phyloP scores from a whole-genome alignment of 2,797 vertebrate genomes.

The Poeciliopsis infans region DNA sequence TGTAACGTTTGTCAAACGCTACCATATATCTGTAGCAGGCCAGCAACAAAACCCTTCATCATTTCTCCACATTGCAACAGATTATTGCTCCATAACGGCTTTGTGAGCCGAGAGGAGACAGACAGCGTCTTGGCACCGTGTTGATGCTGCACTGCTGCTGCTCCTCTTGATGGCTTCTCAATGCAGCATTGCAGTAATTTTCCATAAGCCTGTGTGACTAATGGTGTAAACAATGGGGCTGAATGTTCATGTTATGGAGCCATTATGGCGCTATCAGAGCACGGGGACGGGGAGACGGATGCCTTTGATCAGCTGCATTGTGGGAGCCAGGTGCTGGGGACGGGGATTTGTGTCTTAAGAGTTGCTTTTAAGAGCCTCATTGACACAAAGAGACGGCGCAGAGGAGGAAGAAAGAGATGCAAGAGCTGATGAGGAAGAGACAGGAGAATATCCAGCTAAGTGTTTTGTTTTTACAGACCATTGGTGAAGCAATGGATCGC shows the following conservation, averaged over 20 bases:
- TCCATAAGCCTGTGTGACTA: constrained; percentile 74
- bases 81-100: constrained; percentile 48
- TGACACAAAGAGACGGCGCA: neutral
- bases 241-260: constrained; percentile 71
- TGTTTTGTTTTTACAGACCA: constrained; percentile 52
- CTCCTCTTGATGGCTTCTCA: constrained; percentile 68
- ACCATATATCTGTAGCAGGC: constrained; percentile 34
- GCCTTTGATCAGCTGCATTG: constrained; percentile 69
- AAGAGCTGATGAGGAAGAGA: constrained; percentile 9
- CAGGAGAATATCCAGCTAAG: constrained; percentile 29
- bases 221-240: constrained; percentile 74
- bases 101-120: constrained; percentile 36
- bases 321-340: constrained; percentile 56
- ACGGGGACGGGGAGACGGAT: constrained; percentile 63
- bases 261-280: constrained; percentile 69
- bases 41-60: constrained; percentile 23
- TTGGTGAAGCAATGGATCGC: constrained; percentile 50
- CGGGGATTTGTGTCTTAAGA: constrained; percentile 43
- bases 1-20: constrained; percentile 8
- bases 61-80: constrained; percentile 24
- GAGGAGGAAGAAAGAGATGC: neutral
- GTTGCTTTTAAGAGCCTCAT: constrained; percentile 43
- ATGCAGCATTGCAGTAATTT: constrained; percentile 65
- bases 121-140: constrained; percentile 60
- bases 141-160: constrained; percentile 39